A percentile compares a stretch with the other conserved stretches of the same genome.
phyloP scores from a whole-genome alignment of 1,140 invertebrate species.

The Lucilia sericata region DNA sequence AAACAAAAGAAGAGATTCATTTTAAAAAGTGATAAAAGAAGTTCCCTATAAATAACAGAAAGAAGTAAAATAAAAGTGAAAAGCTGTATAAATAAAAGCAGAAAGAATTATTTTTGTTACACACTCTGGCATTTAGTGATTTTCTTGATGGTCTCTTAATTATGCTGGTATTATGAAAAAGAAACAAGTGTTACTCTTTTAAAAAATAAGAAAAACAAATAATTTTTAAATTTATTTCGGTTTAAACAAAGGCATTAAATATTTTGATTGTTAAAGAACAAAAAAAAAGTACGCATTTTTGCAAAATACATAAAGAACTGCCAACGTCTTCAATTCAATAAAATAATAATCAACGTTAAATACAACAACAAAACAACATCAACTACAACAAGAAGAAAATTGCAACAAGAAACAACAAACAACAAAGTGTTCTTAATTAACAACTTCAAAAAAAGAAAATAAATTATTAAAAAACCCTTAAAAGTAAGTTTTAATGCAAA shows the following conservation, averaged over 20 bases:
- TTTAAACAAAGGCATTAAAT: neutral
- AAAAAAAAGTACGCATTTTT: neutral
- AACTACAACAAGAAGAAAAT: neutral
- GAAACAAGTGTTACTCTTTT: neutral
- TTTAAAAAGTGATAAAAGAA: neutral
- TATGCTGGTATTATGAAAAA: neutral
- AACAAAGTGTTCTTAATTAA: neutral
- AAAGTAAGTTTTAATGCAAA: slow-evolving; percentile 3
- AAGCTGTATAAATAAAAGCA: neutral
- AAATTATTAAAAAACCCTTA: neutral
- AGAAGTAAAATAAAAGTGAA: slow-evolving; percentile 3
- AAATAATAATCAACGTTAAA: neutral
- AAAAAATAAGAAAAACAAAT: neutral
- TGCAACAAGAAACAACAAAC: neutral
- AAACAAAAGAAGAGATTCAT: neutral
- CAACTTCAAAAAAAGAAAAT: neutral
- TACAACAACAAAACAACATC: neutral
- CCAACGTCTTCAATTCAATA: slow-evolving; percentile 16
- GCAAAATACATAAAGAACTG: neutral
- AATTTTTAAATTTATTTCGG: neutral
- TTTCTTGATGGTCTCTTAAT: neutral
- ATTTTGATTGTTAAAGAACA: neutral
- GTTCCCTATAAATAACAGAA: neutral
- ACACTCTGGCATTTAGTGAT: neutral
- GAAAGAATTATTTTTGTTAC: no score